Evolutionary conservation across 2,113 vertebrate species (phyloP).

Genomic region (Salvator merianae): DNA sequence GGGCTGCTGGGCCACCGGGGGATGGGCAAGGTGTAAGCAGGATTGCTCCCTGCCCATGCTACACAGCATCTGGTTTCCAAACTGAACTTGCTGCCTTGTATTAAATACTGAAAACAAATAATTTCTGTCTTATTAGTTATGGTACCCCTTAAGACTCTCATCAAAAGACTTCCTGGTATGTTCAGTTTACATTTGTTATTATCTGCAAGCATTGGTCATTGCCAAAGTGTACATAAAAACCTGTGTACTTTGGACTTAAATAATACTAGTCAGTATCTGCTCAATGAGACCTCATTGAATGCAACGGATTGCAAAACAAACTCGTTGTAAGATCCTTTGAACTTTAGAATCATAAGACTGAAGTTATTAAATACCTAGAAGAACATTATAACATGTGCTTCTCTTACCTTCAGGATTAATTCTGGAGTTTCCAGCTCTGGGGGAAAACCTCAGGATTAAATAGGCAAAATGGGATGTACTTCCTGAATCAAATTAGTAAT

Average conservation of each 20-base stretch:
- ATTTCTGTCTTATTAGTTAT: too few relatives aligned
- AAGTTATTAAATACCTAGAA: neutral
- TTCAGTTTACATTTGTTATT: neutral
- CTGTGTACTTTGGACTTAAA: conserved; percentile 20
- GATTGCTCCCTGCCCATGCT: too few relatives aligned
- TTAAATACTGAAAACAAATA: too few relatives aligned
- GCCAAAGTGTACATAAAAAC: neutral
- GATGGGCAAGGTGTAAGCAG: too few relatives aligned
- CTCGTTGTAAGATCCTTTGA: neutral
- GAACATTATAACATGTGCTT: neutral
- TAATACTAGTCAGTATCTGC: neutral
- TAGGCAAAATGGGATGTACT: too few relatives aligned
- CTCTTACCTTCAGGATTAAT: neutral
- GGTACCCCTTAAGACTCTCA: too few relatives aligned
- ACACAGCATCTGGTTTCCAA: too few relatives aligned
- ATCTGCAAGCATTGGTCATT: neutral
- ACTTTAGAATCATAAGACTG: conserved; percentile 4
- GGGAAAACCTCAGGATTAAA: neutral
- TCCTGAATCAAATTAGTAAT: too few relatives aligned
- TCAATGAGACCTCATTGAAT: conserved; percentile 1
- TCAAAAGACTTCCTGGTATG: neutral
- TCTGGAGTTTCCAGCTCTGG: neutral
- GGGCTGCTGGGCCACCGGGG: too few relatives aligned
- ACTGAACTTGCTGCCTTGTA: too few relatives aligned
- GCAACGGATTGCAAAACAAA: neutral